Conservation (phyloP, 2,113 vertebrate species). For the Lanius ludovicianus region DNA sequence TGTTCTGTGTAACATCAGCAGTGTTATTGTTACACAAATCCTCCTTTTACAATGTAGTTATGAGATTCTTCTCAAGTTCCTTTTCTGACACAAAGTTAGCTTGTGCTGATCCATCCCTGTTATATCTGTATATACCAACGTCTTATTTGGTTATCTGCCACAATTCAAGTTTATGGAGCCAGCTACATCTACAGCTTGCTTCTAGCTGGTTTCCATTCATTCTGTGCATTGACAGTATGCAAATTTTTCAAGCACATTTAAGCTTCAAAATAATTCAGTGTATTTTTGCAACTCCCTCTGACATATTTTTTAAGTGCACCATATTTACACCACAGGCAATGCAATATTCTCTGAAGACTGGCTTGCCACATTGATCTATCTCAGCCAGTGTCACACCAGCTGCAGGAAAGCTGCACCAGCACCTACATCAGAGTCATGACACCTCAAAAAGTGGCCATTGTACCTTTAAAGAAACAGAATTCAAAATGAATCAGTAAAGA, state of each 20-base stretch:
- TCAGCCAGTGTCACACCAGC: background rate
- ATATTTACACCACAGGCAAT: fast-evolving
- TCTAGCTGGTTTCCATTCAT: background rate
- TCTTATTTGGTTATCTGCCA: background rate
- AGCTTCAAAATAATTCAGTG: background rate
- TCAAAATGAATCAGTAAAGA: background rate
- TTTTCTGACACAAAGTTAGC: background rate
- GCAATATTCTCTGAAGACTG: background rate
- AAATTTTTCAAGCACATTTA: background rate
- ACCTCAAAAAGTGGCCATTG: background rate
- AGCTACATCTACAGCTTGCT: background rate
- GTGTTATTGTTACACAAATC: background rate
- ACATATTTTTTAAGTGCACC: background rate
- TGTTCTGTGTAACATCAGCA: background rate
- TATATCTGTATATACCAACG: background rate
- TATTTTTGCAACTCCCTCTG: background rate
- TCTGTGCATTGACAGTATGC: too few relatives aligned
- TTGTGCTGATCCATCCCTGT: background rate
- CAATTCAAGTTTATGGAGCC: background rate
- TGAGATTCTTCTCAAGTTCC: background rate
- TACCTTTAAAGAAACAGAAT: background rate
- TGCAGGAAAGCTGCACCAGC: background rate
- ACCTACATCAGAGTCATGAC: background rate
- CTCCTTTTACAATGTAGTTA: background rate
- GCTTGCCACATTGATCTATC: background rate